phyloP scores from a whole-genome alignment of 2,888 invertebrate species.

The Tridacna gigas region DNA sequence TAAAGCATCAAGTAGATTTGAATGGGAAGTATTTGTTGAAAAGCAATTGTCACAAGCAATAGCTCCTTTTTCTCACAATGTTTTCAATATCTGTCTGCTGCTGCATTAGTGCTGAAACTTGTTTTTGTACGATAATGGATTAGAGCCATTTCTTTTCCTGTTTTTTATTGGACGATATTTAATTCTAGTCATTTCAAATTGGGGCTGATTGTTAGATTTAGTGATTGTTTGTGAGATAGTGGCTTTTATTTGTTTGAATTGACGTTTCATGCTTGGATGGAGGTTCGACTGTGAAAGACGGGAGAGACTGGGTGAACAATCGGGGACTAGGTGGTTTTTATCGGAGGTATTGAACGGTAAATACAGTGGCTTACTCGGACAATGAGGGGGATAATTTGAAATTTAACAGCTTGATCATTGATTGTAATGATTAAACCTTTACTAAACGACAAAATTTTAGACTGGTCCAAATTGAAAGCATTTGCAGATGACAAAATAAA shows the following conservation, averaged over 20 bases:
- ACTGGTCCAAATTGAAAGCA: no score
- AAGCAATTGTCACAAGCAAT: no score
- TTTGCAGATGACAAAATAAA: no score
- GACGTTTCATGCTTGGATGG: slow-evolving; percentile 45
- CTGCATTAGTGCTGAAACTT: no score
- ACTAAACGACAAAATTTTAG: no score
- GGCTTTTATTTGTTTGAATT: slow-evolving; percentile 56
- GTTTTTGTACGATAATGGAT: no score
- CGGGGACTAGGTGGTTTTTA: slow-evolving; percentile 10
- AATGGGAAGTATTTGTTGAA: no score
- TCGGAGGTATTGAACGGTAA: slow-evolving; percentile 34
- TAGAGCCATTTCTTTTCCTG: neutral
- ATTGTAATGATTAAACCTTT: slow-evolving; percentile 28
- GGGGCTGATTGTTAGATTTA: slow-evolving; percentile 51
- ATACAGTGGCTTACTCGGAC: slow-evolving; percentile 29
- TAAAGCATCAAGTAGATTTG: no score
- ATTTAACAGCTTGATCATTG: slow-evolving; percentile 36
- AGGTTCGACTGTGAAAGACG: slow-evolving; percentile 36
- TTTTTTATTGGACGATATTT: slow-evolving; percentile 55
- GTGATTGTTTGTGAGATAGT: slow-evolving; percentile 58
- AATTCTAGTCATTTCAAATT: slow-evolving; percentile 54
- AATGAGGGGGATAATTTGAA: slow-evolving; percentile 26
- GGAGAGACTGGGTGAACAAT: slow-evolving; percentile 18
- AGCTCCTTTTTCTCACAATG: no score
- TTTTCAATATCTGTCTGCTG: no score